Evolutionary conservation across 2,888 invertebrate genomes (phyloP), one percentile per base, ranked within the genome.

Genomic region (Lamellibrachia satsuma): DNA sequence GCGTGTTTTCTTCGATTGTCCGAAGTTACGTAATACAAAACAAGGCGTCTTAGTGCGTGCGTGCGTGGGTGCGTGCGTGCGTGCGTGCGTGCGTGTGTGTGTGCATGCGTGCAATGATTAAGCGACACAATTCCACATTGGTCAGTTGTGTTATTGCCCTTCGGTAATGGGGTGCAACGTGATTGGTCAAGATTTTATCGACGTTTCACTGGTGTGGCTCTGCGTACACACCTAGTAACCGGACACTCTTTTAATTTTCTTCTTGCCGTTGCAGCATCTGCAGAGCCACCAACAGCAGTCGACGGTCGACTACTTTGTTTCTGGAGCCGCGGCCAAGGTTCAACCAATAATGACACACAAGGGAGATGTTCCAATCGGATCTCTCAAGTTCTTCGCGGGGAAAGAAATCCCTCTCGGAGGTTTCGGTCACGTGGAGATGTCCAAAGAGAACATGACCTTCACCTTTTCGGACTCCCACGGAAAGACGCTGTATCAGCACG

Each of bases 241-340:
- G 39, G 39, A 39, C 39, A 39, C 39, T 39, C 39, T 39, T 39
- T 39, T 39, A 39, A 75, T 15, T 75, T 75, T n/a, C 15, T 22
- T 6, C 22, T 3, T 75, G 75, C n/a, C 75, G 22, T 15, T 75
- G 75, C 22, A 75, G 75, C 75, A 75, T n/a, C 75, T 75, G 4
- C 75, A 75, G 75, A 75, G 75, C 22, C 75, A 22, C 75, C 75
- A 75, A 6, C 75, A 75, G n/a, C 75, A 75, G 75, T 75, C 75
- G 75, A 75, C 15, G 75, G 75, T 75, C 75, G 75, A 75, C 75
- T 97, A 96, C 94, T 95, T 97, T 93, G 95, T 97, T 2, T 96
- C 96, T 9, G 97, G 97, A 11, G 96, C 96, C 4, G 97, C 96
- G 7, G 96, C 96, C 93, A 96, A 96, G 93, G 95, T 96, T 7